Evolutionary conservation across 2,888 invertebrate species (phyloP).

Genomic region (Xestobium rufovillosum): DNA sequence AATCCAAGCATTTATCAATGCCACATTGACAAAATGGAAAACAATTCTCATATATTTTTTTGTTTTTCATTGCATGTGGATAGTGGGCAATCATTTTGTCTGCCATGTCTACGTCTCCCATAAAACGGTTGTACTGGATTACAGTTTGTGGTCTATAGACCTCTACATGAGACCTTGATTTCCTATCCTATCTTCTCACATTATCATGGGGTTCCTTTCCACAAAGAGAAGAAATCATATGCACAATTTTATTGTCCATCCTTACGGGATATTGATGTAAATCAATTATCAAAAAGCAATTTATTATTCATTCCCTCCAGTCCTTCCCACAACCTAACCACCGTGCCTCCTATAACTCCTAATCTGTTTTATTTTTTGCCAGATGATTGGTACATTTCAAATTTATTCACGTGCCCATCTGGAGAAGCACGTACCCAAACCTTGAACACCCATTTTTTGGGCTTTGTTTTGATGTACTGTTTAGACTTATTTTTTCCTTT

Average conservation of each 20-base stretch:
- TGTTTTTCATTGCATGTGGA: slow-evolving; percentile 16
- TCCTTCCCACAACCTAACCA: no score
- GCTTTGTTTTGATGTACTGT: no score
- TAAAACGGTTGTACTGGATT: slow-evolving; percentile 13
- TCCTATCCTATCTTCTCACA: slow-evolving; percentile 15
- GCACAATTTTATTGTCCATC: slow-evolving; percentile 16
- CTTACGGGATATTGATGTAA: no score
- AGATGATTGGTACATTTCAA: no score
- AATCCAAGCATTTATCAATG: slow-evolving; percentile 11
- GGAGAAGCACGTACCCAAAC: no score
- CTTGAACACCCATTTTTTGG: no score
- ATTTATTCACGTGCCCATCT: no score
- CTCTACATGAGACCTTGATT: slow-evolving; percentile 13
- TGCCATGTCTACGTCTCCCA: slow-evolving; percentile 13
- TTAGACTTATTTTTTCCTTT: no score
- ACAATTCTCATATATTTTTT: slow-evolving; percentile 14
- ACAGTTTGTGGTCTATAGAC: slow-evolving; percentile 11
- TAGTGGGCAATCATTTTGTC: slow-evolving; percentile 16
- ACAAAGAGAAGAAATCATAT: slow-evolving; percentile 16
- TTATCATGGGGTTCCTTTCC: slow-evolving; percentile 15
- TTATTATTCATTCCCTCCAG: no score
- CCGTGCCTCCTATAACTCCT: no score
- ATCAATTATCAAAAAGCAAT: no score
- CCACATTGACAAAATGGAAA: slow-evolving; percentile 15
- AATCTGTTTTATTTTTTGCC: no score